phyloP scores from a whole-genome alignment of 2,113 vertebrate species.

The Ctenodactylus gundi region DNA sequence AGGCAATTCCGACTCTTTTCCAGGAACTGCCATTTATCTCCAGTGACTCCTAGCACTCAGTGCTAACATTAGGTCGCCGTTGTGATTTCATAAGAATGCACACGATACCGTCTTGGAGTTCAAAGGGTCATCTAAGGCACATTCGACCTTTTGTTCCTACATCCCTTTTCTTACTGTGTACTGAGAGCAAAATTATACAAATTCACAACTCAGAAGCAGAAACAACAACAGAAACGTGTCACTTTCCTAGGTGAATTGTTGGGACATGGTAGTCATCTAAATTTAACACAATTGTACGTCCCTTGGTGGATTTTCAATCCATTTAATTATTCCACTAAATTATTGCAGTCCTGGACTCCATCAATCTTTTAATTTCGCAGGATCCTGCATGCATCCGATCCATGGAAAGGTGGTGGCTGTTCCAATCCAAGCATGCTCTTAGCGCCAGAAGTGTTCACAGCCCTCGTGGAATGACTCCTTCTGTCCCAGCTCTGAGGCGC shows the following conservation, averaged over 20 bases:
- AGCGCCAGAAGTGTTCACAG: not conserved
- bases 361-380: not conserved
- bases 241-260: not conserved
- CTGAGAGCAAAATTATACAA: not conserved
- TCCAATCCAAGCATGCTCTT: not conserved
- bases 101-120: not conserved
- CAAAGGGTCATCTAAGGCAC: not conserved
- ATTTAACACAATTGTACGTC: not conserved
- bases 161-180: not conserved
- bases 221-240: not conserved
- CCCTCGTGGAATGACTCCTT: not conserved
- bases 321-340: not conserved
- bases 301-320: too few relatives aligned
- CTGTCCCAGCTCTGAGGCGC: not conserved
- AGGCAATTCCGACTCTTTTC: not conserved
- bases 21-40: not conserved
- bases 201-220: not conserved
- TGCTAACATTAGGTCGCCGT: not conserved
- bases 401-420: not conserved
- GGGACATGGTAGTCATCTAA: not conserved
- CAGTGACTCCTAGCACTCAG: accelerated
- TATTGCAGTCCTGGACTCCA: not conserved
- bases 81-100: not conserved
- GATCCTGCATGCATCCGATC: not conserved
- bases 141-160: not conserved